A percentile compares a stretch with the other conserved stretches of the same genome.
Evolutionary conservation across 2,113 vertebrate species (phyloP).

Genomic region (Chaetura pelagica): DNA sequence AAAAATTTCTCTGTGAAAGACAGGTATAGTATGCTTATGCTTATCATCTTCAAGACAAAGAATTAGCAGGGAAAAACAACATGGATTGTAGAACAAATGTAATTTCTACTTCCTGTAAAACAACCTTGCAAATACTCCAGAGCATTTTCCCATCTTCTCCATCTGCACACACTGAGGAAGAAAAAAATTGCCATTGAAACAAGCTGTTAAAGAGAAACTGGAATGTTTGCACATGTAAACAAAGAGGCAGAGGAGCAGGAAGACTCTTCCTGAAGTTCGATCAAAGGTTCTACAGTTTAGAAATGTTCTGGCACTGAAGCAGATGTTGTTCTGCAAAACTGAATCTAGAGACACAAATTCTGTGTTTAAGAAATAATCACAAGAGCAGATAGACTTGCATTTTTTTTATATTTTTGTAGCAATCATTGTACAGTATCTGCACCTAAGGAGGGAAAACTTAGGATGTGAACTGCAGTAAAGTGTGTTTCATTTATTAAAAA

Average conservation of each 20-base stretch:
- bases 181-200: slow-evolving; percentile 9
- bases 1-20: slow-evolving; percentile 84
- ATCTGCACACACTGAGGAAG: background rate
- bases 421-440: slow-evolving; percentile 4
- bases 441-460: background rate
- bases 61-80: background rate
- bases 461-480: background rate
- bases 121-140: background rate
- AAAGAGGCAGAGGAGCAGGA: slow-evolving; percentile 4
- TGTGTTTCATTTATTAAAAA: background rate
- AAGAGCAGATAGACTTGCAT: slow-evolving; percentile 41
- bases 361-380: slow-evolving; percentile 19
- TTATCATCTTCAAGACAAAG: slow-evolving; percentile 50
- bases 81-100: background rate
- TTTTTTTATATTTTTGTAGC: background rate
- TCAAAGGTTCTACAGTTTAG: slow-evolving; percentile 13
- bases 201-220: slow-evolving; percentile 22
- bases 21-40: slow-evolving; percentile 74
- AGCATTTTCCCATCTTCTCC: slow-evolving; percentile 16
- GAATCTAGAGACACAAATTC: slow-evolving; percentile 6
- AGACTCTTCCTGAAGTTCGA: slow-evolving; percentile 27
- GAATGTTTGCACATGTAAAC: slow-evolving; percentile 1
- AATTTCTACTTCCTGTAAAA: background rate
- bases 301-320: slow-evolving; percentile 33
- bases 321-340: slow-evolving; percentile 38